Evolutionary conservation across 2,113 vertebrate species (phyloP).

Genomic region (Corythoichthys haematopterus): DNA sequence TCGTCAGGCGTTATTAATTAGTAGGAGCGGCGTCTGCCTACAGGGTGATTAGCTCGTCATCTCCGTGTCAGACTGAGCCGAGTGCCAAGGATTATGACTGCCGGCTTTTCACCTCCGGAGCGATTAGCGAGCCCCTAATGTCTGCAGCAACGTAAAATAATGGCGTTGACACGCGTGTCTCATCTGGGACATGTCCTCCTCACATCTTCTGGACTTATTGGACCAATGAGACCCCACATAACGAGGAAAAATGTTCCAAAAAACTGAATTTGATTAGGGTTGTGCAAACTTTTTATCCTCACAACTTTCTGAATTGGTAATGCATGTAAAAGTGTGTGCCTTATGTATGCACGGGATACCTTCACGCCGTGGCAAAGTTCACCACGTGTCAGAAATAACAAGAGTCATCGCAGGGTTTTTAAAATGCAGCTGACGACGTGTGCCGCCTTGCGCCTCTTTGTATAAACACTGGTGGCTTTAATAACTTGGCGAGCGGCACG

Average conservation of each 20-base stretch:
- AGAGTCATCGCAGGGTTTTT: constrained; percentile 52
- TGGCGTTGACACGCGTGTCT: constrained; percentile 43
- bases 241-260: too few species aligned
- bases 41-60: constrained; percentile 63
- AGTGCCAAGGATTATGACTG: constrained; percentile 63
- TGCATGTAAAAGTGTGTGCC: neutral
- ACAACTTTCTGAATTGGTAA: too few species aligned
- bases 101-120: constrained; percentile 46
- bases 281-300: too few species aligned
- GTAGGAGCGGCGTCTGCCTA: constrained; percentile 57
- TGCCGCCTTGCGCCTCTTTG: constrained; percentile 60
- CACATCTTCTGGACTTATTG: constrained; percentile 41
- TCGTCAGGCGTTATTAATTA: constrained; percentile 71
- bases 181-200: constrained; percentile 48
- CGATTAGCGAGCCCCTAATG: constrained; percentile 46
- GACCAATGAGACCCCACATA: constrained; percentile 5
- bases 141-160: constrained; percentile 48
- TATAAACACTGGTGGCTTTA: constrained; percentile 71
- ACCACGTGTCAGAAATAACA: constrained; percentile 54
- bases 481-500: constrained; percentile 59
- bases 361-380: constrained; percentile 26
- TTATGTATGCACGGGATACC: constrained; percentile 16
- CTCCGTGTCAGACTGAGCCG: constrained; percentile 50
- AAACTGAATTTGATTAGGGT: too few species aligned
- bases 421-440: constrained; percentile 59